phyloP scores from a whole-genome alignment of 2,797 vertebrate genomes.

The Aplochiton taeniatus region DNA sequence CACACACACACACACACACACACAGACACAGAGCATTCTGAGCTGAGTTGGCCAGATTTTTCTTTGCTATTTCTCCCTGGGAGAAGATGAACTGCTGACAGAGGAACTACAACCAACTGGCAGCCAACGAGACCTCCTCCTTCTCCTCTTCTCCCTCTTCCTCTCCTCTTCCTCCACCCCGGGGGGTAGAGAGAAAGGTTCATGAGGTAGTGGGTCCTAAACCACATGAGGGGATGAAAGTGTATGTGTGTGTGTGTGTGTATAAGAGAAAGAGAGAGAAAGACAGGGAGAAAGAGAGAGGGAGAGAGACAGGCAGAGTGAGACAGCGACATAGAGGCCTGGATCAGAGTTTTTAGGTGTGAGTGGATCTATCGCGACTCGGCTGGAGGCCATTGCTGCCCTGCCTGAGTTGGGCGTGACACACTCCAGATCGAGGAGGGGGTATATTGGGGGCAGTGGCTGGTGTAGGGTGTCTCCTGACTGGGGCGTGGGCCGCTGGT shows the following conservation, averaged over 20 bases:
- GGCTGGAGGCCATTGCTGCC: constrained; percentile 17
- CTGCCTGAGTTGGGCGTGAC: background rate
- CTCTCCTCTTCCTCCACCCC: background rate
- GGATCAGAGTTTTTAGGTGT: constrained; percentile 20
- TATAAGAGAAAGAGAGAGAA: constrained; percentile 33
- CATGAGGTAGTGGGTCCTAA: background rate
- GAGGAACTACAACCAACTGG: constrained; percentile 17
- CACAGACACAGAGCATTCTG: background rate
- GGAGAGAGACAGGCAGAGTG: constrained; percentile 1
- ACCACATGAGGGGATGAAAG: background rate
- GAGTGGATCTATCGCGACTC: constrained; percentile 36
- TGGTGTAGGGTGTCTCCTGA: constrained; percentile 36
- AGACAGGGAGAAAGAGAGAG: no score
- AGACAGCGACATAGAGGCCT: no score
- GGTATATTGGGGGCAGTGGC: constrained; percentile 24
- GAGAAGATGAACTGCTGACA: constrained; percentile 17
- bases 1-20: no score
- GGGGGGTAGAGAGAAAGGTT: background rate
- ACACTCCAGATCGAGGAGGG: constrained; percentile 9
- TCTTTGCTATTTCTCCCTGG: constrained; percentile 24
- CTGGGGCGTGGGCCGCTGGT: constrained; percentile 33
- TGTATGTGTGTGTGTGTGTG: no score
- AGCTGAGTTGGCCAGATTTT: constrained; percentile 21
- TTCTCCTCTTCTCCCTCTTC: no score
- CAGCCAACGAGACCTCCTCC: background rate